Evolutionary conservation across 2,797 vertebrate species (phyloP).

Genomic region (Coregonus sp.): DNA sequence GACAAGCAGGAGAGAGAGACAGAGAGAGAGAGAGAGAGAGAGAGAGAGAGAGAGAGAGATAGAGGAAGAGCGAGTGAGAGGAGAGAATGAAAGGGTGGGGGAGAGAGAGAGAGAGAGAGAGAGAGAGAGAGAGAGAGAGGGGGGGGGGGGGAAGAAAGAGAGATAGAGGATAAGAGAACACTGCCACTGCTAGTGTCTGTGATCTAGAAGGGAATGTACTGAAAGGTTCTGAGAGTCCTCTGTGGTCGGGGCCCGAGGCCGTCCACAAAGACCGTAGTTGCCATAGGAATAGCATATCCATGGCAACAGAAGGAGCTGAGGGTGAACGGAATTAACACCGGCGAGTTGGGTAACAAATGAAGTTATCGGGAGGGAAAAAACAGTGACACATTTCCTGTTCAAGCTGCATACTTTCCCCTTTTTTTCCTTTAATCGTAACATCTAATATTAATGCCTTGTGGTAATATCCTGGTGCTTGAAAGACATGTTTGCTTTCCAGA

Average conservation of each 20-base stretch:
- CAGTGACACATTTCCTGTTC: constrained; percentile 58
- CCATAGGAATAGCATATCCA: constrained; percentile 84
- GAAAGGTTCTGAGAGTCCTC: constrained; percentile 70
- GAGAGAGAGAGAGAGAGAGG: background rate
- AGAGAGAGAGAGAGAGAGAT: background rate
- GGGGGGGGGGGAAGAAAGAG: background rate
- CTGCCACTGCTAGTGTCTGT: constrained; percentile 47
- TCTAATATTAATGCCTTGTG: constrained; percentile 27
- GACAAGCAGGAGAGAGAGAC: background rate
- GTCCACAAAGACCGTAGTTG: constrained; percentile 75
- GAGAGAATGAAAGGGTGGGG: too few species aligned
- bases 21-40: background rate
- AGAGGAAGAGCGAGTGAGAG: background rate
- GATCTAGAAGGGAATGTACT: constrained; percentile 69
- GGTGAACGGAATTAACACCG: constrained; percentile 71
- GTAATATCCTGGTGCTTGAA: background rate
- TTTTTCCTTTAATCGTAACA: constrained; percentile 9
- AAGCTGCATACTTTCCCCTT: constrained; percentile 17
- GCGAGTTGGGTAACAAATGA: constrained; percentile 70
- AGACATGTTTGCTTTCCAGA: background rate
- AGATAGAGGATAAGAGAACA: constrained; percentile 4
- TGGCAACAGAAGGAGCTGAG: constrained; percentile 74
- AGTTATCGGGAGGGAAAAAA: constrained; percentile 57
- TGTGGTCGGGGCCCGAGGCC: constrained; percentile 67
- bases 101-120: background rate